Evolutionary conservation across 2,888 invertebrate genomes (phyloP).

Genomic region (Chalcis sispes): DNA sequence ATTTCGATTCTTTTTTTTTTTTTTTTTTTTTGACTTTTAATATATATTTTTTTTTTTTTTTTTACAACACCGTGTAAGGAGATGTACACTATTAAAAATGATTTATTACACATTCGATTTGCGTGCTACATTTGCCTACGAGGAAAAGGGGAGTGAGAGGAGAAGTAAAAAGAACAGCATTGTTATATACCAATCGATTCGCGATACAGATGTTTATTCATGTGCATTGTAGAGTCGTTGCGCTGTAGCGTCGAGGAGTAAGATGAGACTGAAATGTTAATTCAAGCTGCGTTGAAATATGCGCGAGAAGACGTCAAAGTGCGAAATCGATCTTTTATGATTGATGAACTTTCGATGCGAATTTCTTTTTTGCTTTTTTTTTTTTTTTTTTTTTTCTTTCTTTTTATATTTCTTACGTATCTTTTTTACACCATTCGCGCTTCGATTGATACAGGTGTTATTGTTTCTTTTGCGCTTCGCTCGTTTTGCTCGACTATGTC

Average conservation of each 20-base stretch:
- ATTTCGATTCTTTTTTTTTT: too few species aligned
- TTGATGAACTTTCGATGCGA: slow-evolving; percentile 9
- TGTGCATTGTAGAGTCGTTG: background rate
- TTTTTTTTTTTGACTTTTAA: too few species aligned
- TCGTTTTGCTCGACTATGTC: too few species aligned
- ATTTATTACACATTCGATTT: slow-evolving; percentile 6
- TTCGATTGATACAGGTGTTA: background rate
- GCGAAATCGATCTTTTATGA: slow-evolving; percentile 25
- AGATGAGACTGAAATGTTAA: slow-evolving; percentile 28
- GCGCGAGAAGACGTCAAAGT: slow-evolving; percentile 4
- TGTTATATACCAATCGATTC: slow-evolving; percentile 23
- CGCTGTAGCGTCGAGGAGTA: too few species aligned
- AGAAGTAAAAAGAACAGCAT: slow-evolving; percentile 11
- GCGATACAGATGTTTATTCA: slow-evolving; percentile 22
- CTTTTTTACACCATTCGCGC: background rate
- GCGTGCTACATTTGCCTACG: slow-evolving; percentile 16
- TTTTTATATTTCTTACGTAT: too few species aligned
- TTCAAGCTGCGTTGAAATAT: slow-evolving; percentile 18
- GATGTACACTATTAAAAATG: slow-evolving; percentile 7
- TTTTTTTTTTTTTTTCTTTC: slow-evolving; percentile 4
- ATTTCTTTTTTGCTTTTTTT: slow-evolving; percentile 9
- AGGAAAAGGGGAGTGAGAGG: too few species aligned
- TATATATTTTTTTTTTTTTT: background rate
- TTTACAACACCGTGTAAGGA: background rate
- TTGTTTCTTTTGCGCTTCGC: background rate